A percentile compares a stretch with the other conserved stretches of the same genome.
phyloP scores from a whole-genome alignment of 1,140 invertebrate genomes.

The Sarcophaga peregrina region DNA sequence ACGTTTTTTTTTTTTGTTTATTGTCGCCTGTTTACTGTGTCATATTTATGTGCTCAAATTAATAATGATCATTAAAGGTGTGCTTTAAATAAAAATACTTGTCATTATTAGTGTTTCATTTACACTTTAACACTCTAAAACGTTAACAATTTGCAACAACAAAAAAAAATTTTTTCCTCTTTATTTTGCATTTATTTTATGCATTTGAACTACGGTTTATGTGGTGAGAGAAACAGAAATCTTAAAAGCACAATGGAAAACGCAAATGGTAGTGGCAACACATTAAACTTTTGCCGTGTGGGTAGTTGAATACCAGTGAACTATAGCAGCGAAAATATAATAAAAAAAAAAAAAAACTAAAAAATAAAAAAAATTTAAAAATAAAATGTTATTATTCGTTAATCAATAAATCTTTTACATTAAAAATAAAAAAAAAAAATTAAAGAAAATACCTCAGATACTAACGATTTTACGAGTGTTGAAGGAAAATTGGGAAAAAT shows the following conservation, averaged over 20 bases:
- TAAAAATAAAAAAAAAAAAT: background rate
- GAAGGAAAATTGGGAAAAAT: too few species aligned
- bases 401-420: background rate
- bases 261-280: slow-evolving; percentile 21
- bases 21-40: background rate
- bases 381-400: background rate
- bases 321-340: background rate
- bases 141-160: background rate
- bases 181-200: background rate
- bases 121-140: slow-evolving; percentile 27
- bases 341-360: too few species aligned
- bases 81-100: slow-evolving; percentile 37
- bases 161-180: background rate
- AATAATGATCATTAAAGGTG: slow-evolving; percentile 36
- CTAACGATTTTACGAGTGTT: too few species aligned
- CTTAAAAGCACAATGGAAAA: background rate
- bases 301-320: slow-evolving; percentile 2
- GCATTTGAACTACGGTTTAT: background rate
- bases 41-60: slow-evolving; percentile 22
- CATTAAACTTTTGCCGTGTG: background rate
- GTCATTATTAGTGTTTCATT: slow-evolving; percentile 42
- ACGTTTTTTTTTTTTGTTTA: background rate
- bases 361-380: background rate
- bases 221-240: background rate
- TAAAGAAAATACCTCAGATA: too few species aligned